Base-by-base conservation (phyloP, 2,113 vertebrate genomes). In the Chamaea fasciata region DNA sequence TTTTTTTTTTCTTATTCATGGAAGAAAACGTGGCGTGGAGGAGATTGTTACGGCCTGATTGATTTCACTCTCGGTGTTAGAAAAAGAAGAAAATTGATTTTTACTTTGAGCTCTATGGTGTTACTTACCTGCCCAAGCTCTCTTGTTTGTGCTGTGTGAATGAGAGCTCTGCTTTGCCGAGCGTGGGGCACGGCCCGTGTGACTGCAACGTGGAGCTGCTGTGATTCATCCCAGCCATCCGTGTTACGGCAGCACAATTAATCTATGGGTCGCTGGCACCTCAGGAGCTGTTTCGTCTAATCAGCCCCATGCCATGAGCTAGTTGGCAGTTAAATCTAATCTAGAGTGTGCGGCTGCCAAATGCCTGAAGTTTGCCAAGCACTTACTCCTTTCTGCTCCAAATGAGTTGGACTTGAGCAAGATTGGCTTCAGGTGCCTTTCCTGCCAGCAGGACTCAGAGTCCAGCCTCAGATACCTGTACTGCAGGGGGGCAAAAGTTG, bases 231-330 rank as follows among this genome's bases (percentile, higher is more conserved):
- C 63, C 86, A 77, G 67, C 78, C 55, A 16, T 56, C 65, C 15
- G 56, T 44, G 56, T 47, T 69, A 33, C 10, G 50, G 87, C 67
- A 28, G 70, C 78, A 16, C 78, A 39, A 85, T 83, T 96, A 75
- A 91, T 96, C 87, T 79, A 2, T 64, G 89, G 95, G 82, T 96
- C 82, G 17, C 81, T 76, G 87, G 63, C 87, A 37, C 41, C 33
- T 80, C 31, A 62, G 73, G 82, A 94, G 71, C 90, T 90, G 88
- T 80, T 96, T 42, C 0, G 0, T 96, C 85, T 94, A 90, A 95
- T 94, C 93, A 94, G 67, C 76, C 75, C 85, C 59, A 28, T 89
- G 90, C 92, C 90, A 83, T 46, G 83, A 90, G 85, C 85, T 94
- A 35, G 68, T 8, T 30, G 12, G 90, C 71, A 69, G 67, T 88